Percentiles rank a stretch among this genome's conserved stretches.
Evolutionary conservation across 1,140 invertebrate genomes (phyloP).

Genomic region (Venturia canescens): DNA sequence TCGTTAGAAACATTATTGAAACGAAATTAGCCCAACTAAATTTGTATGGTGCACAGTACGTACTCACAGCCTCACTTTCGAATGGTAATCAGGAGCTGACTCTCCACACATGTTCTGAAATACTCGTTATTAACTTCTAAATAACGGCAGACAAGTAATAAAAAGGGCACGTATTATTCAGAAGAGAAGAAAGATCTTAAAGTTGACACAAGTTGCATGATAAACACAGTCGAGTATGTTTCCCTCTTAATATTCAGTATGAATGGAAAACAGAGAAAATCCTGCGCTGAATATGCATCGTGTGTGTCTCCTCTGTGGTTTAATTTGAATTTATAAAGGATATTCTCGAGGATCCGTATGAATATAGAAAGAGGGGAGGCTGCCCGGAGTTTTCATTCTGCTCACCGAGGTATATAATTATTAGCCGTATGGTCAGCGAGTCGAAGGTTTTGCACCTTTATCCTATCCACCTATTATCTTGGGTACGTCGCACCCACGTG

Average conservation of each 20-base stretch:
- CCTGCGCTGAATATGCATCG: constrained; percentile 5
- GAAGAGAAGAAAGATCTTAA: neutral
- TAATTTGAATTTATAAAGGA: constrained; percentile 12
- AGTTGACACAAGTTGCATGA: neutral
- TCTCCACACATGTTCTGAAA: too few relatives aligned
- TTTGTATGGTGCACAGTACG: too few relatives aligned
- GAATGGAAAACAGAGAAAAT: neutral
- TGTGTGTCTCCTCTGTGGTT: neutral
- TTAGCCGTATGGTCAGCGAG: neutral
- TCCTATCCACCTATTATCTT: too few relatives aligned
- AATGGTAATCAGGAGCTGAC: too few relatives aligned
- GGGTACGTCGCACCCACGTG: neutral
- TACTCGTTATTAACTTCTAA: too few relatives aligned
- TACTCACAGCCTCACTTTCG: too few relatives aligned
- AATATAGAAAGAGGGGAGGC: neutral
- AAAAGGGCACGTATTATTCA: too few relatives aligned
- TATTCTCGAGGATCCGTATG: constrained; percentile 9
- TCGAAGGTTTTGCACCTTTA: neutral
- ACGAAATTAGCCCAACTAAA: too few relatives aligned
- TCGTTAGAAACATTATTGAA: too few relatives aligned
- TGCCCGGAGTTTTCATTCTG: neutral
- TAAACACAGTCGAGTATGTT: neutral
- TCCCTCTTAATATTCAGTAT: neutral
- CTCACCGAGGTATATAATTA: constrained; percentile 5
- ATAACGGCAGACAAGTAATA: too few relatives aligned